Evolutionary conservation across 1,140 invertebrate species (phyloP).

Genomic region (Drosophila repletoides): DNA sequence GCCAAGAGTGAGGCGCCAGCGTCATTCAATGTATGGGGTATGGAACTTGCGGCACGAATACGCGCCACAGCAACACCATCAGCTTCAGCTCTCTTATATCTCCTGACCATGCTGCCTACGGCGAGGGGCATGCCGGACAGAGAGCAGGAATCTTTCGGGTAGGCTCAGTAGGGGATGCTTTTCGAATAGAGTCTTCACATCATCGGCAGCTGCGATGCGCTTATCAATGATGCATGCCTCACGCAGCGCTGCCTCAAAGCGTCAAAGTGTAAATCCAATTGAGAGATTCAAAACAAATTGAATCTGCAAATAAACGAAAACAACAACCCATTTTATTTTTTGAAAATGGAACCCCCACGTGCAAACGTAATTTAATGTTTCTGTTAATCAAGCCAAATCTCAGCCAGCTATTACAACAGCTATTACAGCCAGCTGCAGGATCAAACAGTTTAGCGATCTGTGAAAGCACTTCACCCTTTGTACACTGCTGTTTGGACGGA

Average conservation of each 20-base stretch:
- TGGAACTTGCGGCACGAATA: slow-evolving; percentile 87
- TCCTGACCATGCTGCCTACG: slow-evolving; percentile 85
- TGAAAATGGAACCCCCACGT: too few relatives aligned
- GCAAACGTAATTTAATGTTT: too few relatives aligned
- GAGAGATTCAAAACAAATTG: too few relatives aligned
- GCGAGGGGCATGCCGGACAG: slow-evolving; percentile 86
- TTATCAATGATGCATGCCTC: slow-evolving; percentile 86
- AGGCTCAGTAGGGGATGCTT: slow-evolving; percentile 87
- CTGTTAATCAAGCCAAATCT: too few relatives aligned
- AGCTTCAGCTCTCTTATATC: slow-evolving; percentile 83
- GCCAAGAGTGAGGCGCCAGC: slow-evolving; percentile 62
- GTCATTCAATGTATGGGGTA: slow-evolving; percentile 87
- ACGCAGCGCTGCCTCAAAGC: slow-evolving; percentile 86
- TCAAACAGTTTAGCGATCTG: too few relatives aligned
- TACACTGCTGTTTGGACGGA: too few relatives aligned
- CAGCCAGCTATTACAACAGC: too few relatives aligned
- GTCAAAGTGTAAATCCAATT: too few relatives aligned
- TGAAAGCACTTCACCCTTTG: too few relatives aligned
- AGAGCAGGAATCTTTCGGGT: slow-evolving; percentile 89
- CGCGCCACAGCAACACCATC: slow-evolving; percentile 86
- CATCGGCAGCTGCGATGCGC: slow-evolving; percentile 42
- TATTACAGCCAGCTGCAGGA: too few relatives aligned
- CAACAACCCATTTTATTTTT: too few relatives aligned
- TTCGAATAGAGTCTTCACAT: slow-evolving; percentile 76
- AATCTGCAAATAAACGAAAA: too few relatives aligned